Conservation (phyloP, 2,888 invertebrate species). For the Spatulosminthurus flaviceps region DNA sequence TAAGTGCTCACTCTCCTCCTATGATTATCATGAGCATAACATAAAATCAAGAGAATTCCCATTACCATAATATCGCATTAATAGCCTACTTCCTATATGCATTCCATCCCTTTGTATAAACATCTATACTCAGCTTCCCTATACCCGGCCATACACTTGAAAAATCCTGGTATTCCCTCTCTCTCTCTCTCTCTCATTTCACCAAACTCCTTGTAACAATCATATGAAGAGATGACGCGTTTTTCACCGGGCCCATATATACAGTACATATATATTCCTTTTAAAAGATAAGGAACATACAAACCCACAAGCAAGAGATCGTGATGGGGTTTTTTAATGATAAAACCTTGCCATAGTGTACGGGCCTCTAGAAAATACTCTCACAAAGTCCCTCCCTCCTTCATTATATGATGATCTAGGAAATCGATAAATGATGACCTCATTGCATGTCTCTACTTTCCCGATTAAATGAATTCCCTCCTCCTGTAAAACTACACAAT, state of each 20-base stretch:
- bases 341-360: background rate
- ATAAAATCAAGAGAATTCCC: constrained; percentile 1
- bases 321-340: constrained; percentile 39
- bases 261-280: no score
- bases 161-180: background rate
- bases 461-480: background rate
- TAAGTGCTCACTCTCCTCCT: constrained; percentile 12
- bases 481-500: background rate
- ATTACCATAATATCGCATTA: constrained; percentile 25
- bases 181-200: background rate
- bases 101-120: background rate
- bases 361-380: background rate
- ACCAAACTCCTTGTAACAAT: no score
- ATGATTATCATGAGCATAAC: background rate
- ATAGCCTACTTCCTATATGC: background rate
- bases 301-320: constrained; percentile 30
- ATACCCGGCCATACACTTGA: background rate
- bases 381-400: constrained; percentile 23
- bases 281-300: background rate
- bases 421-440: constrained; percentile 53
- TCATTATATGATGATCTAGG: constrained; percentile 43
- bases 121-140: background rate
- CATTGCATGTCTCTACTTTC: constrained; percentile 45
- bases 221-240: no score
- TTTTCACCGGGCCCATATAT: no score